Base-by-base conservation (phyloP, 2,888 invertebrate genomes). In the Corbicula japonica region DNA sequence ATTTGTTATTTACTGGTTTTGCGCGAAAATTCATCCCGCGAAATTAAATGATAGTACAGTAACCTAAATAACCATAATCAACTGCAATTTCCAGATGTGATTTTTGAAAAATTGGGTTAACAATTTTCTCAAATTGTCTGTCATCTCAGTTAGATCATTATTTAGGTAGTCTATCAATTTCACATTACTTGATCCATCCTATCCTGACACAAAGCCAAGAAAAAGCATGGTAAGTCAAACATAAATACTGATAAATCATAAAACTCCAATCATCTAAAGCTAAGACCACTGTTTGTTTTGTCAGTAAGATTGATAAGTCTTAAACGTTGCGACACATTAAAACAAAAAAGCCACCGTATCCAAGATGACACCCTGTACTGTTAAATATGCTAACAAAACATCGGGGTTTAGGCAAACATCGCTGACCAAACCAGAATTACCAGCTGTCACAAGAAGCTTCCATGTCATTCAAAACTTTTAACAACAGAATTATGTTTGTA, bases 191-290 rank as follows among this genome's bases (percentile, higher is more conserved):
- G 54, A 21, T 50, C 54, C 15, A 28, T n/a, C 62, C 62, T 41
- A 62, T 61, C 61, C 54, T 46, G 15, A 18, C 8, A 10, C 23
- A 50, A 72, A 41, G 21, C 32, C 18, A 2, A 21, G 15, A n/a
- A n/a, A n/a, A n/a, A n/a, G 62, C 62, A 72, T 54, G 41, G 61
- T 63, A 63, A 72, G 63, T 72, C 54, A 72, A 72, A 72, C 41
- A 72, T 30, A 62, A 72, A 62, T 52, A 54, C 71, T 72, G 71
- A 72, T 72, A 72, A 63, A 72, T 72, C 71, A 72, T 62, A 72
- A 62, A 62, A 34, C 62, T 12, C 6, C 44, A 58, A 58, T 69
- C 58, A 58, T 28, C 46, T 46, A 10, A 8, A 26, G 35, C 44
- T 48, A 56, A 58, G 56, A 34, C 46, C 32, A 50, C 28, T 62